Percentiles rank a stretch among this genome's conserved stretches.
These are phyloP conservation scores for Oncorhynchus mykiss DNA, from an alignment of 2,113 vertebrate species.

Conservation along the genomic window DNA sequence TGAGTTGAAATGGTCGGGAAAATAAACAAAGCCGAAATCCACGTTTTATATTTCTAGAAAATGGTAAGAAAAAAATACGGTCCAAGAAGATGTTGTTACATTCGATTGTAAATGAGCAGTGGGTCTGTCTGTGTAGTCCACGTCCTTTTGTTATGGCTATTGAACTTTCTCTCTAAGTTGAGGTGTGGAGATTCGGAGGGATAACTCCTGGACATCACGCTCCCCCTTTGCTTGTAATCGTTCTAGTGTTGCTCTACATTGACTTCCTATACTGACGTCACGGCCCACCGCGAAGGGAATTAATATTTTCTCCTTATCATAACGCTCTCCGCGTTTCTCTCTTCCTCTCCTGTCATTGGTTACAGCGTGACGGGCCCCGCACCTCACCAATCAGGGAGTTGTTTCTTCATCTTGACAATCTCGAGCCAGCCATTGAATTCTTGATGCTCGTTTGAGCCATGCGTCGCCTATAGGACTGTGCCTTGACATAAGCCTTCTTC, in stretches of 20 bases:
- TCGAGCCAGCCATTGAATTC: slow-evolving; percentile 58
- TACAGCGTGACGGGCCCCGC: slow-evolving; percentile 66
- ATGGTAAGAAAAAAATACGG: slow-evolving; percentile 19
- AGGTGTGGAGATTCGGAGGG: slow-evolving; percentile 73
- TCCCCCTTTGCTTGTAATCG: slow-evolving; percentile 87
- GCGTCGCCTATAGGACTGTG: slow-evolving; percentile 29
- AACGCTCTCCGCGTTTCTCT: slow-evolving; percentile 68
- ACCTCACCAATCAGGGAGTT: slow-evolving; percentile 79
- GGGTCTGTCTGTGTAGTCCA: slow-evolving; percentile 64
- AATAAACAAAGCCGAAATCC: slow-evolving; percentile 51
- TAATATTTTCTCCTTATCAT: slow-evolving; percentile 79
- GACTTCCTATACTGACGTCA: slow-evolving; percentile 95
- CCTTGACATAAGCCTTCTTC: slow-evolving; percentile 7
- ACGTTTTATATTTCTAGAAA: slow-evolving; percentile 15
- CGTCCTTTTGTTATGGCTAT: slow-evolving; percentile 71
- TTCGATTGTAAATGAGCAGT: slow-evolving; percentile 63
- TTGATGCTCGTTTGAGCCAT: slow-evolving; percentile 48
- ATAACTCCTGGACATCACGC: slow-evolving; percentile 82
- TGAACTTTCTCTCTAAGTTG: slow-evolving; percentile 94
- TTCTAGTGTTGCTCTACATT: slow-evolving; percentile 84
- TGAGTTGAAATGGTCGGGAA: slow-evolving; percentile 21
- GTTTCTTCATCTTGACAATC: slow-evolving; percentile 67
- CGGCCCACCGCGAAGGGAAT: slow-evolving; percentile 73
- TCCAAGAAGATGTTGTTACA: slow-evolving; percentile 60
- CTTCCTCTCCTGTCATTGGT: slow-evolving; percentile 78